These are phyloP conservation scores for Hippolais icterina DNA, from an alignment of 2,113 vertebrate genomes.

Conservation along the genomic window DNA sequence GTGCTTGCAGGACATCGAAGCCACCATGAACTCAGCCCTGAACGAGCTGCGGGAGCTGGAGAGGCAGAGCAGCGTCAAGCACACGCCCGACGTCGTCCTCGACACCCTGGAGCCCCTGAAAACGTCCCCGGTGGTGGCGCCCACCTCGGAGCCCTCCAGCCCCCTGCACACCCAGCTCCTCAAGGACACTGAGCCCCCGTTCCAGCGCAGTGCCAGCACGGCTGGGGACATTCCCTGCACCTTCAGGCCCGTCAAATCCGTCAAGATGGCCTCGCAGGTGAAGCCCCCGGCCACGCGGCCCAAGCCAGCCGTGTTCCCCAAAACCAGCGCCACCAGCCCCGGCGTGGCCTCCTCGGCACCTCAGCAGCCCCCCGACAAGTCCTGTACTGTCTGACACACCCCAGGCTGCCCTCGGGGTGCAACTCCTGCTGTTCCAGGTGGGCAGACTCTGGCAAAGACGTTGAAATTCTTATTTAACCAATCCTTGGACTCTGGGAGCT, in stretches of 20 bases:
- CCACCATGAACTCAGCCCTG: slow-evolving; percentile 89
- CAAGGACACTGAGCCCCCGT: slow-evolving; percentile 82
- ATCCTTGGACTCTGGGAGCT: slow-evolving; percentile 15
- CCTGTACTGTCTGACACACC: slow-evolving; percentile 86
- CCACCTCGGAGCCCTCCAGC: slow-evolving; percentile 93
- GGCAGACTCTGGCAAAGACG: not conserved
- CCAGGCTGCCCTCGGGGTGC: not conserved
- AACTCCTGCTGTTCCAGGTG: not conserved
- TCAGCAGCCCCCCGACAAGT: slow-evolving; percentile 91
- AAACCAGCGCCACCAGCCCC: slow-evolving; percentile 77
- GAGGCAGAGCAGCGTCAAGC: slow-evolving; percentile 88
- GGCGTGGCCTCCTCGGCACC: slow-evolving; percentile 83
- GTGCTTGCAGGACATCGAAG: slow-evolving; percentile 86
- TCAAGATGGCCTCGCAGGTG: slow-evolving; percentile 76
- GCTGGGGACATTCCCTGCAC: slow-evolving; percentile 92
- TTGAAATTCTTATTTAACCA: slow-evolving; percentile 54
- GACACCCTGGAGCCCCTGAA: slow-evolving; percentile 97
- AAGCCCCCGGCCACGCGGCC: slow-evolving; percentile 93
- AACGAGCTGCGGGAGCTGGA: slow-evolving; percentile 92
- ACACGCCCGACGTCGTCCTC: slow-evolving; percentile 92
- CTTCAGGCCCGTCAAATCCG: slow-evolving; percentile 86
- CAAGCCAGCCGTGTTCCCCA: slow-evolving; percentile 92
- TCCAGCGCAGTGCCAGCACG: slow-evolving; percentile 93
- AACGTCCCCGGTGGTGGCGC: slow-evolving; percentile 76
- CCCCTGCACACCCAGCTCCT: slow-evolving; percentile 92